Evolutionary conservation across 2,888 invertebrate genomes (phyloP).

Genomic region (Cinara cedri): DNA sequence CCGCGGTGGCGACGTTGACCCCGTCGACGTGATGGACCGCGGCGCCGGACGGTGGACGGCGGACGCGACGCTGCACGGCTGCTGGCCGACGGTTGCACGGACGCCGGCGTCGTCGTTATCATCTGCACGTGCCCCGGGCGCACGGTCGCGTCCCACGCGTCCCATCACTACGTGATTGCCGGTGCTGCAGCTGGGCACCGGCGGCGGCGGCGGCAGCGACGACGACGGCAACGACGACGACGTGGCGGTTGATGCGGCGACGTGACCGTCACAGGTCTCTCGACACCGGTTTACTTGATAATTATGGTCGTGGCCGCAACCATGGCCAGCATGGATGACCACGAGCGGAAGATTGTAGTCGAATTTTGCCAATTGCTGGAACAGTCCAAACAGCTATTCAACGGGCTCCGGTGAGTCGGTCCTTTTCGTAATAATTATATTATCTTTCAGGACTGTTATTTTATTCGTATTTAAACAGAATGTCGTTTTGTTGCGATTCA

Average conservation of each 20-base stretch:
- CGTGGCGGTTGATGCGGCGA: constrained; percentile 27
- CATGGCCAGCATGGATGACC: constrained; percentile 82
- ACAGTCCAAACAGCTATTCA: constrained; percentile 96
- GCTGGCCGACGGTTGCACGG: neutral
- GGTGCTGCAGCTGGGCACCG: neutral
- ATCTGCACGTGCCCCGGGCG: neutral
- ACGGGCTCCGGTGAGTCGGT: constrained; percentile 79
- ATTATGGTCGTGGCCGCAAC: constrained; percentile 61
- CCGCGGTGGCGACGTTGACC: neutral
- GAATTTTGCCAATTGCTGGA: constrained; percentile 96
- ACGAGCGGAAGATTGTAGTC: constrained; percentile 88
- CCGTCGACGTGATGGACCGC: neutral
- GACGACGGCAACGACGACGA: neutral
- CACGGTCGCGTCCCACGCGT: neutral
- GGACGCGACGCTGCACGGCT: constrained; percentile 20
- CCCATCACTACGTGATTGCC: constrained; percentile 29
- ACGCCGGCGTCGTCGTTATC: neutral
- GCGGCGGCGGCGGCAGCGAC: neutral
- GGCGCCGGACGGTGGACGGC: neutral
- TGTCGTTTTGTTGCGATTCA: no score
- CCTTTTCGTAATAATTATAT: no score
- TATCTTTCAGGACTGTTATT: no score
- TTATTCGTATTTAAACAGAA: no score
- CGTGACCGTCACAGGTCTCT: constrained; percentile 34
- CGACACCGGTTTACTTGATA: constrained; percentile 45